Evolutionary conservation across 2,888 invertebrate species (phyloP).

Genomic region (Electrophaes corylata): DNA sequence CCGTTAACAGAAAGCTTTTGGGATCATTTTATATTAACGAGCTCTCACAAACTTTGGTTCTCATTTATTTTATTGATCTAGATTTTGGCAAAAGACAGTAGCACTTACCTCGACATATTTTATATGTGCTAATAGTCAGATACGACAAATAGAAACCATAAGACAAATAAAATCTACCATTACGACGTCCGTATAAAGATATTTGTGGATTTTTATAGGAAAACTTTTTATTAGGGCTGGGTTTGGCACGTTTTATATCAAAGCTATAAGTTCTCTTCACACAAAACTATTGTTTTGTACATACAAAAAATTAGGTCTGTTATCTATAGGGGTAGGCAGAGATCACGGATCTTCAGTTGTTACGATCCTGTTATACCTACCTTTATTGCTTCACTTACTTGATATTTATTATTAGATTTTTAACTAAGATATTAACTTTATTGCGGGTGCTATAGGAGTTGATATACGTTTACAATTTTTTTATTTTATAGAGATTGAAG

Average conservation of each 20-base stretch:
- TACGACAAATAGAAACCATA: slow-evolving; percentile 28
- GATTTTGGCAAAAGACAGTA: background rate
- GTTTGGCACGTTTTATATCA: slow-evolving; percentile 38
- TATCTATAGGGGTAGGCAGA: too few species aligned
- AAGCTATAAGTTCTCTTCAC: background rate
- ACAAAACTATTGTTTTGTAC: too few species aligned
- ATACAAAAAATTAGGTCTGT: too few species aligned
- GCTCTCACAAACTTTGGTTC: background rate
- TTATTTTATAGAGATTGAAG: too few species aligned
- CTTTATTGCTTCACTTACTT: too few species aligned
- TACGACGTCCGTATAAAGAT: slow-evolving; percentile 33
- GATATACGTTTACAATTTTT: too few species aligned
- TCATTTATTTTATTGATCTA: background rate
- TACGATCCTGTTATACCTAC: too few species aligned
- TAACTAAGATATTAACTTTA: too few species aligned
- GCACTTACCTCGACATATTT: background rate
- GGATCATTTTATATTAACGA: background rate
- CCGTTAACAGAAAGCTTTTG: background rate
- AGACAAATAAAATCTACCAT: slow-evolving; percentile 37
- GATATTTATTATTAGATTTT: too few species aligned
- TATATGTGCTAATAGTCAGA: background rate
- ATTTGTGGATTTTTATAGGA: slow-evolving; percentile 47
- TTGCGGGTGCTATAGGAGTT: too few species aligned
- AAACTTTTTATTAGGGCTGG: slow-evolving; percentile 47
- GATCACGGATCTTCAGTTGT: too few species aligned